Base-by-base conservation (phyloP, 2,888 invertebrate genomes). In the Drosophila austrosaltans region DNA sequence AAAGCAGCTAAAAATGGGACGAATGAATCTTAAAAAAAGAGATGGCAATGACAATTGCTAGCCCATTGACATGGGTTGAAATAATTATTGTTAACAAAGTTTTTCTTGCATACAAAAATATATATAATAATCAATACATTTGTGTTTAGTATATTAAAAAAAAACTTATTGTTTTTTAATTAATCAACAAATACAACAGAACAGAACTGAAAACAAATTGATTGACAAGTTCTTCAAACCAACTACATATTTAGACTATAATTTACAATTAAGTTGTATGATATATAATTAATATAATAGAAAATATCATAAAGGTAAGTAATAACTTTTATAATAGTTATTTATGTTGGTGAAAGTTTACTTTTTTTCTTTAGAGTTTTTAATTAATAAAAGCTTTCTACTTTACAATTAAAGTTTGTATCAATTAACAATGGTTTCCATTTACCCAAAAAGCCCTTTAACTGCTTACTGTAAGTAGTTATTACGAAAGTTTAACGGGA, bases 1-100 rank as follows among this genome's bases (percentile, higher is more conserved):
- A 61, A 70, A 72, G 65, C 63, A 73, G 59, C 44, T 69, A 30
- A 69, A 60, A 75, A 2, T 2, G 32, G 7, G 32, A 32, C 6
- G 7, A 16, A 54, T 36, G 8, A 36, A 1, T 36, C 1, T 36
- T 36, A 36, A 36, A 36, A 36, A 39, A 53, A 44, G 28, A 66
- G 25, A 48, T 48, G 48, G 25, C 48, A 10, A 10, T 25, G 48
- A 25, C 48, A 48, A 25, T 48, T 48, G 48, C 22, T 48, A 25
- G 22, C 48, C 25, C 48, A 10, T 48, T 48, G 48, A 48, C 25
- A 48, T 48, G 48, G 48, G 48, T 48, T 8, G 12, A 25, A 48
- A 25, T 25, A 48, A 22, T 3, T 22, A 42, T 16, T 16, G 2
- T 16, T 42, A 40, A 40, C 6, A 16, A 42, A 16, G 42, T 42